Evolutionary conservation across 1,140 invertebrate genomes (phyloP).

Genomic region (Ganaspis sp.): DNA sequence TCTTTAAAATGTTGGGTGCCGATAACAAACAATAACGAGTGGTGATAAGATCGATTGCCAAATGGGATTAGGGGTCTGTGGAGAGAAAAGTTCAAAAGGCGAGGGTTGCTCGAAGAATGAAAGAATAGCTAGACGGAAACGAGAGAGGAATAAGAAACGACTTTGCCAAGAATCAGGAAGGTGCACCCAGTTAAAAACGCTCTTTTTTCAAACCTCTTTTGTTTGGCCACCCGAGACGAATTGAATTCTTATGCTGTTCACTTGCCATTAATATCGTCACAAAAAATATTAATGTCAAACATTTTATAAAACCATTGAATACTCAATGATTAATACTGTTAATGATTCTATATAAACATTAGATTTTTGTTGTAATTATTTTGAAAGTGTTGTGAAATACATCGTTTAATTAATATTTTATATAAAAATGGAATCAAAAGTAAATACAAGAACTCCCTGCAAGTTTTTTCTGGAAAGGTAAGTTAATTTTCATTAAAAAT

Average conservation of each 20-base stretch:
- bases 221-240: conserved; percentile 21
- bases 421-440: no score
- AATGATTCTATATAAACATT: no score
- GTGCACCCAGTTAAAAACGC: conserved; percentile 31
- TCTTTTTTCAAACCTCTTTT: conserved; percentile 32
- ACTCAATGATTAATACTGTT: no score
- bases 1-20: conserved; percentile 28
- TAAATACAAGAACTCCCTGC: no score
- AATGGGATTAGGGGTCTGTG: conserved; percentile 8
- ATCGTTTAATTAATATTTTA: no score
- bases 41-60: conserved; percentile 37
- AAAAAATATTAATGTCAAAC: conserved; percentile 12
- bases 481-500: no score
- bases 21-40: conserved; percentile 41
- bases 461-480: no score
- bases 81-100: conserved; percentile 20
- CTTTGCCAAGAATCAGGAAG: conserved; percentile 6
- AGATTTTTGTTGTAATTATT: no score
- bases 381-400: no score
- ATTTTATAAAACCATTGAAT: conserved; percentile 34
- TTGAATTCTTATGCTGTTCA: conserved; percentile 35
- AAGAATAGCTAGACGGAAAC: conserved; percentile 4
- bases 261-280: conserved; percentile 18
- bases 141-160: conserved; percentile 40
- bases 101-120: conserved; percentile 20